phyloP scores from a whole-genome alignment of 2,888 invertebrate species.

The Eutolmus rufibarbis region DNA sequence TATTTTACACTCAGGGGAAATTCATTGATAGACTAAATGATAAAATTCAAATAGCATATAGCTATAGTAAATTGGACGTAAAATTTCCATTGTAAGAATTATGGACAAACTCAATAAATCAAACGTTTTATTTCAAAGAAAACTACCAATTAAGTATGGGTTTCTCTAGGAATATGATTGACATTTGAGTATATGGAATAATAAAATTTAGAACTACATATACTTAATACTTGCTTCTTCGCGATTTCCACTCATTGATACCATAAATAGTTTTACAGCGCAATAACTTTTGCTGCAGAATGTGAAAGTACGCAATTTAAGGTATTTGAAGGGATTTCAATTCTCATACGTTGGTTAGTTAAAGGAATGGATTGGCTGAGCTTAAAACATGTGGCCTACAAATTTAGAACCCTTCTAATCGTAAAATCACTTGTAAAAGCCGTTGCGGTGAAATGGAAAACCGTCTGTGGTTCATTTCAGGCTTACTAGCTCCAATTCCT shows the following conservation, averaged over 20 bases:
- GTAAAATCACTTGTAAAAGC: neutral
- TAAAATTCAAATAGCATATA: neutral
- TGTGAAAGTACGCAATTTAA: neutral
- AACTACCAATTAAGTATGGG: neutral
- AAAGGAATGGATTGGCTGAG: neutral
- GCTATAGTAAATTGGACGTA: neutral
- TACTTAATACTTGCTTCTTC: neutral
- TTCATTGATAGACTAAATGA: neutral
- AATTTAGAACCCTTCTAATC: neutral
- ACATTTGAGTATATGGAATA: neutral
- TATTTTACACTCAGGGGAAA: neutral
- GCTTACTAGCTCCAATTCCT: neutral
- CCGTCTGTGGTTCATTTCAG: neutral
- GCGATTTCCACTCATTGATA: neutral
- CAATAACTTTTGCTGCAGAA: neutral
- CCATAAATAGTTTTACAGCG: neutral
- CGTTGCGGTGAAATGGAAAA: neutral
- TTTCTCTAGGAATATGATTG: neutral
- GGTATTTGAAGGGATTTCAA: neutral
- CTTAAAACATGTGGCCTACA: neutral
- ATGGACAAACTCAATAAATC: neutral
- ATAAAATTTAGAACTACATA: neutral
- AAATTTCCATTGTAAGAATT: neutral
- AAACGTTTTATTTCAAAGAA: neutral
- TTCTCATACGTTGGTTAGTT: neutral